A percentile compares a stretch with the other conserved stretches of the same genome.
Conservation (phyloP, 2,888 invertebrate species). For the Spicauda simplicius region DNA sequence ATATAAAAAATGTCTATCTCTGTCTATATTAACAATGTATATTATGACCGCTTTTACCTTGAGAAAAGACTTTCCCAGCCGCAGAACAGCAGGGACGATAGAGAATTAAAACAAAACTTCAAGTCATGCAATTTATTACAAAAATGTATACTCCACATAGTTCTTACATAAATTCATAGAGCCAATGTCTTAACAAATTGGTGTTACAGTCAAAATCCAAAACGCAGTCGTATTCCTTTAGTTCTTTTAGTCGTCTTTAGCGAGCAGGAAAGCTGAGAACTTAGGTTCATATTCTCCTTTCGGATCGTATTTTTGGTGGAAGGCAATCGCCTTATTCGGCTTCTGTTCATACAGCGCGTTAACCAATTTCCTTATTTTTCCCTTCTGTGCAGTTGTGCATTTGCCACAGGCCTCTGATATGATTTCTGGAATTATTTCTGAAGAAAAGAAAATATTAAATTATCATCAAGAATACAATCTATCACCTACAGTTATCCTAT, state of each 20-base stretch:
- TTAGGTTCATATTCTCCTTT: slow-evolving; percentile 62
- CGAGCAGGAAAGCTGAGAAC: slow-evolving; percentile 58
- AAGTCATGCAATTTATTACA: background rate
- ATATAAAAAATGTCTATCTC: too few species aligned
- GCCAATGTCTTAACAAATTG: slow-evolving; percentile 3
- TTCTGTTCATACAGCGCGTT: slow-evolving; percentile 61
- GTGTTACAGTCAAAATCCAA: slow-evolving; percentile 4
- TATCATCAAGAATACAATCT: too few species aligned
- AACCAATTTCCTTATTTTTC: slow-evolving; percentile 61
- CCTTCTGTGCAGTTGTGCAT: slow-evolving; percentile 62
- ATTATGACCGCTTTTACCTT: too few species aligned
- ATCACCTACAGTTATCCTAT: too few species aligned
- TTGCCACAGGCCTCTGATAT: slow-evolving; percentile 68
- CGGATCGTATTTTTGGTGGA: slow-evolving; percentile 67
- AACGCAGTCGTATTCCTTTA: background rate
- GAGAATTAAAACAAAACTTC: background rate
- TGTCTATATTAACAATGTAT: too few species aligned
- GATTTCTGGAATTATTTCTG: slow-evolving; percentile 71
- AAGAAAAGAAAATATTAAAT: slow-evolving; percentile 35
- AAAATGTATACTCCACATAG: slow-evolving; percentile 20
- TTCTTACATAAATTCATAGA: background rate
- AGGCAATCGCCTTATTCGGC: slow-evolving; percentile 58
- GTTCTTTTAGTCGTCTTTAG: slow-evolving; percentile 13
- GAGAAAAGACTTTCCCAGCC: too few species aligned
- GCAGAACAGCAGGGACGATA: too few species aligned